These are phyloP conservation scores for Anoplopoma fimbria DNA, from an alignment of 2,113 vertebrate genomes.

Conservation along the genomic window DNA sequence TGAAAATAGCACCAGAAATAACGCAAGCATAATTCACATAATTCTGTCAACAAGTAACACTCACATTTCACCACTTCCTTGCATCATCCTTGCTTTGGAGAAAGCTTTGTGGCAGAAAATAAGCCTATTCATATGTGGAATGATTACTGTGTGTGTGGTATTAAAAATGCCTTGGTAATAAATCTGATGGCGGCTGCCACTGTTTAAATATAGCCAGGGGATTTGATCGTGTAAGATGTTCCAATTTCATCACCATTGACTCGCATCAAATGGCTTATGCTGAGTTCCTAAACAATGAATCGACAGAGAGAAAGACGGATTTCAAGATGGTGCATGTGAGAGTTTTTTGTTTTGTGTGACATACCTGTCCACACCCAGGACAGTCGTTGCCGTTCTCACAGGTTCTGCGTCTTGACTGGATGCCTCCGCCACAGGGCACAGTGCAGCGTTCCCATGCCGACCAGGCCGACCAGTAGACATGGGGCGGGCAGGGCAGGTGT, in stretches of 20 bases:
- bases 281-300: constrained; percentile 31
- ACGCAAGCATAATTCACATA: constrained; percentile 58
- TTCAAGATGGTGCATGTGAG: background rate
- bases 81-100: constrained; percentile 62
- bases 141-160: constrained; percentile 54
- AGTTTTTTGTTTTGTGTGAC: constrained; percentile 46
- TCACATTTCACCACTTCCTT: constrained; percentile 65
- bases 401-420: constrained; percentile 92
- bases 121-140: constrained; percentile 66
- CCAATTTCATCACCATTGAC: constrained; percentile 61
- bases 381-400: constrained; percentile 97
- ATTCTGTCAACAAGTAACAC: constrained; percentile 64
- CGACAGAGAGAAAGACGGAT: background rate
- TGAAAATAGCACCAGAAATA: constrained; percentile 66
- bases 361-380: constrained; percentile 91
- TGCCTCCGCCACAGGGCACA: constrained; percentile 93
- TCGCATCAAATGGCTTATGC: constrained; percentile 36
- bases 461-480: constrained; percentile 97
- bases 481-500: constrained; percentile 93
- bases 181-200: constrained; percentile 64
- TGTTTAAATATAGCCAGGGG: constrained; percentile 68
- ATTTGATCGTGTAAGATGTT: constrained; percentile 62
- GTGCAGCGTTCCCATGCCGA: constrained; percentile 96
- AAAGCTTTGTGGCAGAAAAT: constrained; percentile 64
- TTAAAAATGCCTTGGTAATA: constrained; percentile 73